A percentile compares a stretch with the other conserved stretches of the same genome.
These are phyloP conservation scores for Silvanus unidentatus DNA, from an alignment of 2,888 invertebrate species.

Conservation along the genomic window DNA sequence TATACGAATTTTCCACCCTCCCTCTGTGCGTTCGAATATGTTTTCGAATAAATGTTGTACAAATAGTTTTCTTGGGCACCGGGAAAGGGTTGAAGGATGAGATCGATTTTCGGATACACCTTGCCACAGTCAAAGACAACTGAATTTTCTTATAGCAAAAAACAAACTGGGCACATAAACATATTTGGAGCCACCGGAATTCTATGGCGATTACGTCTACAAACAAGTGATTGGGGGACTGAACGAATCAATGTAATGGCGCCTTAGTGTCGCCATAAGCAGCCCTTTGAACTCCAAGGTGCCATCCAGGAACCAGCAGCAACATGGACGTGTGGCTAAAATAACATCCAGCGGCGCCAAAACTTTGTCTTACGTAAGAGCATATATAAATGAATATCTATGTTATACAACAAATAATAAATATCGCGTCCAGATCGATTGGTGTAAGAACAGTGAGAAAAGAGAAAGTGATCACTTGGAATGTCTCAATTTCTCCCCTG, in stretches of 20 bases:
- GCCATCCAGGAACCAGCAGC: constrained; percentile 17
- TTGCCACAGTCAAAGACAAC: no score
- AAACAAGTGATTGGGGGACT: constrained; percentile 30
- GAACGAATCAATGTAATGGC: constrained; percentile 34
- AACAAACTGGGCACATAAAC: no score
- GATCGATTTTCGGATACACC: no score
- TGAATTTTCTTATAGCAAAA: no score
- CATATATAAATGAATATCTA: no score
- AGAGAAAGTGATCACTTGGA: constrained; percentile 1
- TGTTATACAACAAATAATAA: no score
- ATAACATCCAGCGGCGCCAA: constrained; percentile 19
- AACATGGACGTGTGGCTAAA: constrained; percentile 14
- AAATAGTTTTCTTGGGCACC: no score
- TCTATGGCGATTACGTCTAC: constrained; percentile 20
- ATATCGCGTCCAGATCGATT: no score
- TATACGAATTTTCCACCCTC: neutral
- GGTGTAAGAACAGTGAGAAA: no score
- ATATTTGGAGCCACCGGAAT: constrained; percentile 8
- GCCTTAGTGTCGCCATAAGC: constrained; percentile 30
- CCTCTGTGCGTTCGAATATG: no score
- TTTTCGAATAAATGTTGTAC: no score
- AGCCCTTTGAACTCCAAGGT: constrained; percentile 23
- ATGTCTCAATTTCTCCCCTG: neutral
- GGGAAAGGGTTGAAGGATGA: no score
- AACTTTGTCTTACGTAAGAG: neutral